Base-by-base conservation (phyloP, 1,140 invertebrate species). In the Trachelipus rathkii region DNA sequence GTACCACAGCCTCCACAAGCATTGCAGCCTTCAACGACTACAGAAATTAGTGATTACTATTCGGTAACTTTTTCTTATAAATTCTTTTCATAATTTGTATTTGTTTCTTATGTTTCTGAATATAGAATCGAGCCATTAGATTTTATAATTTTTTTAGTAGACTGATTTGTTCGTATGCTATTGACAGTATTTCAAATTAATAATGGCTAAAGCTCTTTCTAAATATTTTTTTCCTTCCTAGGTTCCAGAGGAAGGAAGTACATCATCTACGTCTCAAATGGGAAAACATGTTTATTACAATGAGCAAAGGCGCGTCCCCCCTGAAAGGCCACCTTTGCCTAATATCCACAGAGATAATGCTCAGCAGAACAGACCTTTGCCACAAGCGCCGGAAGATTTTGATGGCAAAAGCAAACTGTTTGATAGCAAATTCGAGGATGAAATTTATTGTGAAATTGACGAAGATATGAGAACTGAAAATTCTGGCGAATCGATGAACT, bases 371-470 rank as follows among this genome's bases (percentile, higher is more conserved):
- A 13, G 50, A 19, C 50, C 50, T 13, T 19, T 60, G 11, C 50
- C 50, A 19, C 11, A 60, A 19, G 50, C 50, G 8, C 50, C 50
- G 1, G 50, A 60, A 60, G 50, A 60, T 60, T 60, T 4, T 0
- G 50, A 60, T 13, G 8, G 1, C 19, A 2, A 13, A 60, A 33
- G 6, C 33, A 33, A 33, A 33, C 2, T 33, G 33, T 33, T 33
- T 33, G 50, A 60, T 15, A 60, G 19, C 8, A 60, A 15, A 19
- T 13, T 19, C 19, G 50, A 60, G 1, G 50, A 60, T 19, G 50
- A 60, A 60, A 60, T 60, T 19, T 60, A 60, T 60, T 60, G 50
- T 19, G 50, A 60, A 60, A 60, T 60, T 19, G 50, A 60, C 19
- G 50, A 60, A 3, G 50, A 60, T 19, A 19, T 15, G 11, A 15